These are phyloP conservation scores for Actinostola sp. DNA, from an alignment of 92 coral and sea anemone genomes.

Conservation along the genomic window DNA sequence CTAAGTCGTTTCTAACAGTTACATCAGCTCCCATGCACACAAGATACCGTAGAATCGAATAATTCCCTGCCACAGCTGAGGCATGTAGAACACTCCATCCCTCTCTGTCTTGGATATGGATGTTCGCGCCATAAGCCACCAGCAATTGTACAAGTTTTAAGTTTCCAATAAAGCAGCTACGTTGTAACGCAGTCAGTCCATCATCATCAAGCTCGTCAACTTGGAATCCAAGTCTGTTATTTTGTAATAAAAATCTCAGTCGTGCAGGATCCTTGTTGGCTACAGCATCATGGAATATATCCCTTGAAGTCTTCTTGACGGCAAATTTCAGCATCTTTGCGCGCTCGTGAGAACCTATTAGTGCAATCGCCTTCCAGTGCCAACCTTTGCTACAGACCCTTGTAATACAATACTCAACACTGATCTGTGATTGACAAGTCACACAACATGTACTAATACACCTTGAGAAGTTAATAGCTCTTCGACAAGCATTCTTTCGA, in stretches of 20 bases:
- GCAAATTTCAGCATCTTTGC: conserved; percentile 91
- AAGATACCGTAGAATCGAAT: conserved; percentile 82
- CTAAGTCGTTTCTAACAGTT: conserved; percentile 76
- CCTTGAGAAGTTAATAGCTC: conserved; percentile 39
- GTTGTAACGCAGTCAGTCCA: conserved; percentile 95
- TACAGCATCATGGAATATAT: conserved; percentile 92
- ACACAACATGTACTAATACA: conserved; percentile 14
- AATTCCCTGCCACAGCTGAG: conserved; percentile 90
- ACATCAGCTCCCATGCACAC: conserved; percentile 83
- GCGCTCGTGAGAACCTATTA: background rate
- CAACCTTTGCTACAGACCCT: background rate
- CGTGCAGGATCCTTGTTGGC: conserved; percentile 75
- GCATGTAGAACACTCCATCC: conserved; percentile 99
- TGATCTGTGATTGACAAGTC: conserved; percentile 14
- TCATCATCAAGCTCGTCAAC: conserved; percentile 94
- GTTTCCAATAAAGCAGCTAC: conserved; percentile 86
- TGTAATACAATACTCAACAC: conserved; percentile 18
- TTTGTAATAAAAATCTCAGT: conserved; percentile 70
- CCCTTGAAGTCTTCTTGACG: conserved; percentile 82
- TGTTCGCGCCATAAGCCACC: conserved; percentile 83
- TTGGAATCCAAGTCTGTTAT: conserved; percentile 76
- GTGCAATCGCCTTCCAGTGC: background rate
- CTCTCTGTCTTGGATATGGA: conserved; percentile 90
- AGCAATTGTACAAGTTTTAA: conserved; percentile 84
- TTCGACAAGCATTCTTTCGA: conserved; percentile 35